A percentile compares a stretch with the other conserved stretches of the same genome.
Evolutionary conservation across 2,113 vertebrate genomes (phyloP).

Genomic region (Turnix velox): DNA sequence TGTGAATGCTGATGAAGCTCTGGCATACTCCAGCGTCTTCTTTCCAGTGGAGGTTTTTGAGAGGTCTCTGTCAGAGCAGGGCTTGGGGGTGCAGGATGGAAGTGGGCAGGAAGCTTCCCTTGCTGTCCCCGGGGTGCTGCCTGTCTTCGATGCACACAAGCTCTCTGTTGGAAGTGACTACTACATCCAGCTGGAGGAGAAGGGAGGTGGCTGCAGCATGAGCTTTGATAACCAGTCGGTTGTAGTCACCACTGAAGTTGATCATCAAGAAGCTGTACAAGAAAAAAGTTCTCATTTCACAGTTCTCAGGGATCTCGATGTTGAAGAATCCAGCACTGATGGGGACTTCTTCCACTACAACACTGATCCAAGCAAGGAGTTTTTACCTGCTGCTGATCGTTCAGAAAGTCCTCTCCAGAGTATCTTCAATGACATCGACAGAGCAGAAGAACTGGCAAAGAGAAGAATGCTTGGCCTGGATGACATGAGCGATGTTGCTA

Average conservation of each 20-base stretch:
- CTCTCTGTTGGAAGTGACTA: conserved; percentile 89
- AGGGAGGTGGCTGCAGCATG: conserved; percentile 74
- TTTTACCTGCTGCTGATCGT: conserved; percentile 62
- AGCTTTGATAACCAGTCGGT: conserved; percentile 69
- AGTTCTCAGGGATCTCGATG: conserved; percentile 77
- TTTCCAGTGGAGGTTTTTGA: conserved; percentile 86
- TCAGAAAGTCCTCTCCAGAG: conserved; percentile 86
- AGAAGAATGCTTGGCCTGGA: conserved; percentile 77
- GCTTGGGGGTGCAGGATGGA: conserved; percentile 55
- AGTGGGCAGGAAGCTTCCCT: conserved; percentile 58
- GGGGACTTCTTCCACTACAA: conserved; percentile 85
- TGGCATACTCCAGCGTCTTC: conserved; percentile 92
- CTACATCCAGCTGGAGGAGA: conserved; percentile 94
- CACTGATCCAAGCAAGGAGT: conserved; percentile 83
- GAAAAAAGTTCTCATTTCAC: conserved; percentile 68
- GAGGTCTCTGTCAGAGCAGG: conserved; percentile 80
- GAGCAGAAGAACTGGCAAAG: conserved; percentile 68
- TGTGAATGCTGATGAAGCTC: conserved; percentile 76
- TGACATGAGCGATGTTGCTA: conserved; percentile 71
- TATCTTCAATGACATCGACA: conserved; percentile 80
- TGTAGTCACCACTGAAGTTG: conserved; percentile 67
- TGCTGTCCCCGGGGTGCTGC: conserved; percentile 82
- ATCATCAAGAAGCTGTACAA: conserved; percentile 64
- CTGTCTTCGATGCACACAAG: conserved; percentile 90
- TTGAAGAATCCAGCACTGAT: conserved; percentile 87